Evolutionary conservation across 1,140 invertebrate species (phyloP), one percentile per base, ranked within the genome.

Genomic region (Atta colombica): DNA sequence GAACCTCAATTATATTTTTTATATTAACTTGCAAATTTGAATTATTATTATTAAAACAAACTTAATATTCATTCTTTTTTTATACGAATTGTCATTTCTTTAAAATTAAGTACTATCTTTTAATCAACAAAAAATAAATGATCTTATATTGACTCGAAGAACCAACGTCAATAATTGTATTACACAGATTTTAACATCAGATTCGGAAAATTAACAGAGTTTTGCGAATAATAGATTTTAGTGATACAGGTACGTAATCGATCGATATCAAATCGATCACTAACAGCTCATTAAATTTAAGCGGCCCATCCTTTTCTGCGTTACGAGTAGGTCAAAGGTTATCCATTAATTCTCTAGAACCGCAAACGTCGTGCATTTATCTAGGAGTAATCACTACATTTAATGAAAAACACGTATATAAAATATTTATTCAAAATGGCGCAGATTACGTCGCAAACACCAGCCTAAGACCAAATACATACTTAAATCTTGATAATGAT

Each of bases 371-470:
- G 31, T 21, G 21, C 35, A 71, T 81, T 71, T 69, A 81, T 81
- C 10, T 81, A 58, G 51, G 18, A 58, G 35, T 60, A 31, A 35
- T 35, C n/a, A 14, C 28, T 55, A 66, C 28, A 45, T 71, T 81
- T 81, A 16, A 81, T 60, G 78, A 58, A 81, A 21, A 28, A 55
- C 21, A 45, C 66, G 35, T 53, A 31, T 25, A 71, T 16, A 51
- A 60, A 18, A n/a, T 21, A 60, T 81, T 81, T 81, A 58, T 81
- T 71, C 14, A 28, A 71, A 71, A 81, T 71, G 51, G 18, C 21
- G 31, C 0, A 12, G 65, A 5, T 81, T n/a, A 45, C 16, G 31
- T 58, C 18, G 53, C 21, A 58, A 58, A 81, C 16, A 58, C 4
- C 14, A 35, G 14, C n/a, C 63, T 39, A 21, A 25, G 12, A 31